A percentile compares a stretch with the other conserved stretches of the same genome.
phyloP scores from a whole-genome alignment of 2,888 invertebrate genomes.

The Nomada ferruginata region DNA sequence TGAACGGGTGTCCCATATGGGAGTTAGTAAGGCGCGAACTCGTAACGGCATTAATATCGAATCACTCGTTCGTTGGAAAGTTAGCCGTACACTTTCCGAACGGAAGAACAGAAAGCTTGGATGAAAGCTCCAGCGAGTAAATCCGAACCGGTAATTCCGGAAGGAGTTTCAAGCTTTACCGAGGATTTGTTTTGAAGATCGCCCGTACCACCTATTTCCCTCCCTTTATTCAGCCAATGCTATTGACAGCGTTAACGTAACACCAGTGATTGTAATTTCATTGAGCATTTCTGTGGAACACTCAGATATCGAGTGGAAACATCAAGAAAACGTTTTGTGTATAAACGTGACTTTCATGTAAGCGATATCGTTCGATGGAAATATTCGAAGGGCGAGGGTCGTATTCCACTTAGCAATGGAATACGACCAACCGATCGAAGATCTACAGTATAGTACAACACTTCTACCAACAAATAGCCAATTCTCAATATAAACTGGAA shows the following conservation, averaged over 20 bases:
- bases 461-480: too few relatives aligned
- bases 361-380: neutral
- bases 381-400: neutral
- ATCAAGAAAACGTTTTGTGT: neutral
- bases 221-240: constrained; percentile 19
- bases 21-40: constrained; percentile 68
- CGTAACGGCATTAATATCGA: constrained; percentile 74
- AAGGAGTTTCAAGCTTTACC: constrained; percentile 62
- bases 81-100: constrained; percentile 54
- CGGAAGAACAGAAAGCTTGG: constrained; percentile 62
- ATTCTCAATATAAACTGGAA: too few relatives aligned
- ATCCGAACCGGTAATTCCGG: constrained; percentile 67
- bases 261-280: constrained; percentile 27
- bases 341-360: neutral
- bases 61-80: constrained; percentile 68
- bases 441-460: too few relatives aligned
- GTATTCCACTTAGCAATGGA: too few relatives aligned
- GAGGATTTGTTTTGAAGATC: constrained; percentile 66
- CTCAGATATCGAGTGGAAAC: neutral
- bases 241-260: constrained; percentile 28
- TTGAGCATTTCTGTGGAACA: neutral
- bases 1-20: constrained; percentile 57
- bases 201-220: constrained; percentile 19
- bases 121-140: constrained; percentile 64
- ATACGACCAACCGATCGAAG: too few relatives aligned